These are phyloP conservation scores for Aix galericulata DNA, from an alignment of 2,113 vertebrate genomes.

Conservation along the genomic window DNA sequence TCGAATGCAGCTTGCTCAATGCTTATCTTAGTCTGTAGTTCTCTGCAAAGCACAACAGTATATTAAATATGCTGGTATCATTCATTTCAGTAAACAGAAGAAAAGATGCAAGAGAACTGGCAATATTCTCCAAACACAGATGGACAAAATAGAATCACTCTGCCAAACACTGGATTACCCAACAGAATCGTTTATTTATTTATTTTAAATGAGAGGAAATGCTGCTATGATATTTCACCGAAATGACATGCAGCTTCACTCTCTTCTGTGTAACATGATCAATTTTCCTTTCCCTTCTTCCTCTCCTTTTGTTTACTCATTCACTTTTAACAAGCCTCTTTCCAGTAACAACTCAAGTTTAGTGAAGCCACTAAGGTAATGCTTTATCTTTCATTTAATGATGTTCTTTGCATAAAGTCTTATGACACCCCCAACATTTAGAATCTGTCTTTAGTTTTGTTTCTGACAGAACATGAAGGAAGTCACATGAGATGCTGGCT, in stretches of 20 bases:
- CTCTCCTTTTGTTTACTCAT: neutral
- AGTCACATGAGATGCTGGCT: neutral
- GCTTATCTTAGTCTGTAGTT: slow-evolving; percentile 19
- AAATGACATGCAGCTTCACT: slow-evolving; percentile 10
- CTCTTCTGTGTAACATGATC: neutral
- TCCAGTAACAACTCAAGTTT: neutral
- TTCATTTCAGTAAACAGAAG: slow-evolving; percentile 57
- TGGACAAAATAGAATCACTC: slow-evolving; percentile 58
- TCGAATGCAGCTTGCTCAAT: slow-evolving; percentile 29
- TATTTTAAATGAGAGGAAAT: slow-evolving; percentile 1
- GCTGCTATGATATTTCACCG: slow-evolving; percentile 42
- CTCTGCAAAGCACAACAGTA: slow-evolving; percentile 73
- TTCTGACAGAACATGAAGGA: accelerated
- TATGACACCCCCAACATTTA: neutral
- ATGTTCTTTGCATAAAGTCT: neutral
- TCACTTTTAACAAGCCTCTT: neutral
- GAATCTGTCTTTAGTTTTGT: neutral
- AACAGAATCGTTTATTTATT: neutral
- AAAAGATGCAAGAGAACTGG: slow-evolving; percentile 46
- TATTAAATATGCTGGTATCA: slow-evolving; percentile 41
- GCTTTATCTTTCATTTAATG: neutral
- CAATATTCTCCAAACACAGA: slow-evolving; percentile 69
- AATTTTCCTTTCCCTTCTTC: neutral
- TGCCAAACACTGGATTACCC: slow-evolving; percentile 62
- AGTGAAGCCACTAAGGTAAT: neutral